Base-by-base conservation (phyloP, 1,140 invertebrate species). In the Akabosia matsudoensis region DNA sequence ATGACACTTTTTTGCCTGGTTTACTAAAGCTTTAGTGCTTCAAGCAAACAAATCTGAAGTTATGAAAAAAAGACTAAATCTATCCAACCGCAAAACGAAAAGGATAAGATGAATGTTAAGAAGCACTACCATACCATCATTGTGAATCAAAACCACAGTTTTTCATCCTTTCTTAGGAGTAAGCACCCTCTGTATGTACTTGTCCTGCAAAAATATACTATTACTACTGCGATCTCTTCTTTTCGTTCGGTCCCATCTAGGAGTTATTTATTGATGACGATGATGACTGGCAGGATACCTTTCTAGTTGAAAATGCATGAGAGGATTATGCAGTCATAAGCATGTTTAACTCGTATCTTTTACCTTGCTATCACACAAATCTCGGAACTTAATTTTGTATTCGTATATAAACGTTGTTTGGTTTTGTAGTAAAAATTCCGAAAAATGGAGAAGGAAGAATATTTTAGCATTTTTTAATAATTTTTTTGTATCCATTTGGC, bases 21-120 rank as follows among this genome's bases (percentile, higher is more conserved):
- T 31, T 30, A 7, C 24, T 28, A 7, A 3, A 67, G 3, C 30
- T 67, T 67, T 3, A 16, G 10, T 10, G 61, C 61, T 67, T 67
- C 26, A 10, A 67, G 61, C 61, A 30, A 67, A 4, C 28, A 67
- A 56, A 45, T 18, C 37, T 45, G 18, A 45, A 45, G 37, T 18
- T 18, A 7, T 10, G 37, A 45, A 45, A 45, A 45, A 45, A 45
- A 61, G 54, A n/a, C 54, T 61, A 61, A 61, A 61, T 61, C 54
- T 61, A 61, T 61, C 54, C 54, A 61, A 61, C 54, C 54, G 54
- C 54, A 61, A 61, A 61, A 61, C 7, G 14, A 51, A 14, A 45
- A 45, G 37, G 37, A 45, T 45, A 18, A 45, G 37, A 18, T 18
- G 37, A 45, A 45, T 45, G 7, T 45, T 18, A 45, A 10, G 7